Conservation (phyloP, 2,797 vertebrate genomes). For the Mormyrops attenuatus region DNA sequence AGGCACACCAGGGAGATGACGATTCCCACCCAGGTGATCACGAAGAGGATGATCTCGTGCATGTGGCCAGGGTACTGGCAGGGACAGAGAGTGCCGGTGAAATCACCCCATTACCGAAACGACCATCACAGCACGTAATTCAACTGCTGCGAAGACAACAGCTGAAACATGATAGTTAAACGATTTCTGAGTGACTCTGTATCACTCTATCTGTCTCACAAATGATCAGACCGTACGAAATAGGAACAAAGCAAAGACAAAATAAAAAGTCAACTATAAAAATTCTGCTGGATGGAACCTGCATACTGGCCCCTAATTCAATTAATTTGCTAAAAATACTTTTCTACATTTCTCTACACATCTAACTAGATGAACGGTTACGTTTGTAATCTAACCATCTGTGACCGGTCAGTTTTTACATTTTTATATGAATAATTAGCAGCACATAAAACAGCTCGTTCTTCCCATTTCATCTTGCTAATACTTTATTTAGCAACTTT, state of each 20-base stretch:
- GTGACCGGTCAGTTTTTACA: not conserved
- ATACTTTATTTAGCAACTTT: not conserved
- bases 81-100: constrained; percentile 13
- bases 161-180: not conserved
- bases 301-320: not conserved
- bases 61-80: constrained; percentile 76
- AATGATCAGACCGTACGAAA: constrained; percentile 21
- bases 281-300: not conserved
- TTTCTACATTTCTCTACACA: not conserved
- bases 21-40: constrained; percentile 93
- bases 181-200: not conserved
- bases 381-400: not conserved
- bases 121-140: not conserved
- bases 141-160: not conserved
- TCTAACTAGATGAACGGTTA: not conserved
- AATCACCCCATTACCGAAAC: not conserved
- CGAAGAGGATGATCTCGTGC: constrained; percentile 83
- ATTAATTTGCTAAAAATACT: constrained; percentile 2
- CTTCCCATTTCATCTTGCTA: not conserved
- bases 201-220: not conserved
- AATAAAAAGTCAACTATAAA: not conserved
- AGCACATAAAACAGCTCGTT: not conserved
- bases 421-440: not conserved
- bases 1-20: constrained; percentile 89
- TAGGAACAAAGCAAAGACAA: not conserved